Evolutionary conservation across 1,140 invertebrate genomes (phyloP), one percentile per base, ranked within the genome.

Genomic region (Uloborus diversus): DNA sequence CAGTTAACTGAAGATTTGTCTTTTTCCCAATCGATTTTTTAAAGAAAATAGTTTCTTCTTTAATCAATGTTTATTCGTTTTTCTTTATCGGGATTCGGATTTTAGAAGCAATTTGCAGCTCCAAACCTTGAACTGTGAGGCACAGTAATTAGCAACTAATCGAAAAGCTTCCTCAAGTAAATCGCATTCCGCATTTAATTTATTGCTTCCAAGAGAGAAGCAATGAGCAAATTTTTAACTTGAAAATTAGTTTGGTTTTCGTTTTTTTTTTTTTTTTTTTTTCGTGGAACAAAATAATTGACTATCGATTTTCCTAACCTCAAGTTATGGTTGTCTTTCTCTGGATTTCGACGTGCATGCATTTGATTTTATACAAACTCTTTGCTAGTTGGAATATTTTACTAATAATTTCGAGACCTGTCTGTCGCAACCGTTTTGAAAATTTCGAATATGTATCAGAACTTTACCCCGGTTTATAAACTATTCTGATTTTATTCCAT

Each of bases 111-210:
- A 42, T 17, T 42, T 42, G 9, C 9, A 42, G 17, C 37, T 42
- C 17, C 17, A 1, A 42, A 42, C 9, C 17, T 17, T 42, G 23
- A 57, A 56, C 25, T 20, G 35, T 57, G 30, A 57, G 68, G 11
- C 32, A 20, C 20, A 37, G 68, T 70, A 70, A 70, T 70, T 70
- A 70, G 68, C 37, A 70, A 42, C 68, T 70, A 70, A 70, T 70
- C 49, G 68, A 70, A 70, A 70, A n/a, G 27, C 33, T 37, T 57
- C 51, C 32, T 37, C 53, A 56, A 70, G 68, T 70, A 57, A 70
- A 70, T 70, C 68, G 51, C 49, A 70, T 70, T 70, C 68, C 68
- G n/a, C 68, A 57, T 70, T 70, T 70, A 70, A 70, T 70, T 70
- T 70, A 70, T 70, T 70, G 68, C 49, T 70, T 37, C 37, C 32